phyloP scores from a whole-genome alignment of 2,113 vertebrate genomes.

The Nestor notabilis region DNA sequence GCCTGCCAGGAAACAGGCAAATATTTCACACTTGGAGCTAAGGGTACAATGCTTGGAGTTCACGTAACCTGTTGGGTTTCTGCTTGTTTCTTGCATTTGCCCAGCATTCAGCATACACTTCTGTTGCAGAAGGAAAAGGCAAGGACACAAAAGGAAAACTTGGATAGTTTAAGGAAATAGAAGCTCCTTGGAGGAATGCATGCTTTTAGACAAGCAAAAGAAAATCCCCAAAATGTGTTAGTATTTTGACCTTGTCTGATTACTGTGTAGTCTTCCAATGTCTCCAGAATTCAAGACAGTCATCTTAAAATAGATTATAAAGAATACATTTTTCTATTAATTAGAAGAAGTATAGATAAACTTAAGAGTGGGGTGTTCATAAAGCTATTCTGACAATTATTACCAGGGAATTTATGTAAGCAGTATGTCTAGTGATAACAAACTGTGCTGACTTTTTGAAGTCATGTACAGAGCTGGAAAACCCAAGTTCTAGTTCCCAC shows the following conservation, averaged over 20 bases:
- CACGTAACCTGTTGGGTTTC: not conserved
- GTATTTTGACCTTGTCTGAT: not conserved
- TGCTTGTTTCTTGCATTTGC: not conserved
- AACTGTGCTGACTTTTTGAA: not conserved
- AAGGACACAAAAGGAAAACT: not conserved
- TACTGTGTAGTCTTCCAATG: not conserved
- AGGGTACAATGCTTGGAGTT: not conserved
- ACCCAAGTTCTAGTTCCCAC: fast-evolving
- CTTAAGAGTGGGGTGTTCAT: not conserved
- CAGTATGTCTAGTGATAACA: not conserved
- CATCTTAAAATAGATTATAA: not conserved
- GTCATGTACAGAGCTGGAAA: not conserved
- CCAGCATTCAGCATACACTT: not conserved
- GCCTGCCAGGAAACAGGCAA: not conserved
- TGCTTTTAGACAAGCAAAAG: not conserved
- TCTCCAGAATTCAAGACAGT: not conserved
- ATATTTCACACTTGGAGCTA: not conserved
- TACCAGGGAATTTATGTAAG: not conserved
- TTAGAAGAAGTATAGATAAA: not conserved
- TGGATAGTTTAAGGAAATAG: not conserved
- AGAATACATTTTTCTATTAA: not conserved
- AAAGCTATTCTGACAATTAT: not conserved
- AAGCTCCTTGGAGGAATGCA: not conserved
- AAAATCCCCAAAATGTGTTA: not conserved
- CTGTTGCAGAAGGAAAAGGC: not conserved